Evolutionary conservation across 2,888 invertebrate species (phyloP).

Genomic region (Eupithecia vulgata): DNA sequence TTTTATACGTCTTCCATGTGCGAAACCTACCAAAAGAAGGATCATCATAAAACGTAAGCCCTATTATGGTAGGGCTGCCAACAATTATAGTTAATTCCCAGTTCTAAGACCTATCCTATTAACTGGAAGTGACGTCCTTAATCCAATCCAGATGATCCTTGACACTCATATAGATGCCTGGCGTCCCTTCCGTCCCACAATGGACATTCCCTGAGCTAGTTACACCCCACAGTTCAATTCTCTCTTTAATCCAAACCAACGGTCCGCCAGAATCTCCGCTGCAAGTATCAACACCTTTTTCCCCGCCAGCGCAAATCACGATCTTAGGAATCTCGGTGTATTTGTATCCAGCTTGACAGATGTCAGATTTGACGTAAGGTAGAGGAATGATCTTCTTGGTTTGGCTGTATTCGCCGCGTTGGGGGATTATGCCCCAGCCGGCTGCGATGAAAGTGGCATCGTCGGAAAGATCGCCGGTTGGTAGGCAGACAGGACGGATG

Average conservation of each 20-base stretch:
- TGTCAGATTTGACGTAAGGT: constrained; percentile 50
- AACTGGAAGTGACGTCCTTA: constrained; percentile 26
- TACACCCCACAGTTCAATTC: constrained; percentile 59
- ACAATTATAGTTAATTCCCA: background rate
- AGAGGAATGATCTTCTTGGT: constrained; percentile 60
- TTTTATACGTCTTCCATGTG: background rate
- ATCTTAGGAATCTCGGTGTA: constrained; percentile 48
- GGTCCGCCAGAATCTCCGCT: constrained; percentile 70
- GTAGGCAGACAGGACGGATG: constrained; percentile 65
- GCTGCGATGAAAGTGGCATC: constrained; percentile 52
- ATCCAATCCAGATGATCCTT: constrained; percentile 60
- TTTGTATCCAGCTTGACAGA: constrained; percentile 52
- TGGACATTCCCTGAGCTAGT: constrained; percentile 57
- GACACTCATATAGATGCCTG: constrained; percentile 65
- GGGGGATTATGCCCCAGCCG: constrained; percentile 61
- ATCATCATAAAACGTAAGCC: background rate
- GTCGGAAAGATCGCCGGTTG: constrained; percentile 44
- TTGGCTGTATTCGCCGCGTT: constrained; percentile 49
- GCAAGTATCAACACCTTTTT: constrained; percentile 60
- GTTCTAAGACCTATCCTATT: background rate
- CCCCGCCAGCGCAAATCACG: constrained; percentile 65
- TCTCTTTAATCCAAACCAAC: constrained; percentile 50
- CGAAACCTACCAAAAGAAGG: background rate
- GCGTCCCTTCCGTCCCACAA: constrained; percentile 59
- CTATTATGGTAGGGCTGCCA: background rate